Percentiles rank a stretch among this genome's conserved stretches.
These are phyloP conservation scores for Auanema sp. DNA, from an alignment of 2,888 invertebrate genomes.

Conservation along the genomic window DNA sequence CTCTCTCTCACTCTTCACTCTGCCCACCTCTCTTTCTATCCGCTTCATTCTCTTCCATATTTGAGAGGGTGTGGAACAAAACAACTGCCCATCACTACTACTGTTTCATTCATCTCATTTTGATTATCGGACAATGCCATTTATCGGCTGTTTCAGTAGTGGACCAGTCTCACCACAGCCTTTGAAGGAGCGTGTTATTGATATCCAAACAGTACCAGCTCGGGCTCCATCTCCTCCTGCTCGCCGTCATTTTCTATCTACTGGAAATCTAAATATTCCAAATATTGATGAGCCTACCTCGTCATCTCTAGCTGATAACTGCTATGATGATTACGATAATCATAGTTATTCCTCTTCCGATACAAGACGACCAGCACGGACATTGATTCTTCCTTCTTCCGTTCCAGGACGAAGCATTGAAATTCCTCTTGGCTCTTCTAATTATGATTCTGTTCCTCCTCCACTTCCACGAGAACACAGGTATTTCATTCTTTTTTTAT, in stretches of 20 bases:
- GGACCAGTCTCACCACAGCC: slow-evolving; percentile 1
- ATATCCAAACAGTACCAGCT: slow-evolving; percentile 1
- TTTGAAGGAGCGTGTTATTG: background rate
- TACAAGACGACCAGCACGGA: slow-evolving; percentile 12
- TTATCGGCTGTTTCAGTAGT: slow-evolving; percentile 3
- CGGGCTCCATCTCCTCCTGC: slow-evolving; percentile 3
- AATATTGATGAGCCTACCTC: too few species aligned
- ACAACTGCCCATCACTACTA: background rate
- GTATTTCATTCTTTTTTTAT: too few species aligned
- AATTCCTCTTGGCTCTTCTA: slow-evolving; percentile 19
- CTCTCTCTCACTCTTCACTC: background rate
- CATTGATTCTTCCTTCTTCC: slow-evolving; percentile 20
- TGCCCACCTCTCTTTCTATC: slow-evolving; percentile 4
- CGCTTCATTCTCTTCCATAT: background rate
- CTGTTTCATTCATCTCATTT: too few species aligned
- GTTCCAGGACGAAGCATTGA: slow-evolving; percentile 23
- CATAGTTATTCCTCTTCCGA: background rate
- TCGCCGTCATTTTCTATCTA: too few species aligned
- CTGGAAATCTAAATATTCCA: too few species aligned
- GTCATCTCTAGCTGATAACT: too few species aligned
- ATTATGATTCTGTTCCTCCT: too few species aligned
- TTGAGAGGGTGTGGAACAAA: background rate
- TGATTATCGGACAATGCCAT: background rate
- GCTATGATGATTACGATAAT: too few species aligned
- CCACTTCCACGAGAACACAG: too few species aligned